Conservation (phyloP, 2,888 invertebrate genomes). For the Monopis laevigella region DNA sequence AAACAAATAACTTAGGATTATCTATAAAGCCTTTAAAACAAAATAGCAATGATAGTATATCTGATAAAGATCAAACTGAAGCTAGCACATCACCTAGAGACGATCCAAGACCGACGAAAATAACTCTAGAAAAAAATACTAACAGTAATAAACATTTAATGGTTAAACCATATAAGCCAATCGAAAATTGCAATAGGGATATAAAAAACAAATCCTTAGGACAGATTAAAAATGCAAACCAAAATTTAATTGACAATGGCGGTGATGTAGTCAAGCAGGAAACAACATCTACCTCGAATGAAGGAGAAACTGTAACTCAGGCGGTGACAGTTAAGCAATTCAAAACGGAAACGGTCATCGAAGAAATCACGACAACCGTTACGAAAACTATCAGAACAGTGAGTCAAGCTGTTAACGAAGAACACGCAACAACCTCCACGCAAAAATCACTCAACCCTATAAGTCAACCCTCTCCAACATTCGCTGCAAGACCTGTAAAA, state of each 20-base stretch:
- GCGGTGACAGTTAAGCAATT: constrained; percentile 51
- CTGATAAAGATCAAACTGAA: not conserved
- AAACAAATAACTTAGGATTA: constrained; percentile 2
- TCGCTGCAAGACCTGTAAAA: too few species aligned
- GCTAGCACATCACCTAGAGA: too few species aligned
- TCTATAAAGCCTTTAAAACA: constrained; percentile 1
- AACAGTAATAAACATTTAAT: constrained; percentile 22
- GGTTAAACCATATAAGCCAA: constrained; percentile 29
- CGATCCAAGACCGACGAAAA: not conserved
- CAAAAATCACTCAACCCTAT: too few species aligned
- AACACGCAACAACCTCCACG: constrained; percentile 26
- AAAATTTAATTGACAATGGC: too few species aligned
- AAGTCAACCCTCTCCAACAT: too few species aligned
- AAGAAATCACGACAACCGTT: constrained; percentile 59
- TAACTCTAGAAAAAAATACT: not conserved
- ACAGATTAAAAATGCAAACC: not conserved
- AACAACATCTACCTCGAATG: not conserved
- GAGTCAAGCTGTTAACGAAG: constrained; percentile 47
- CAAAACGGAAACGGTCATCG: constrained; percentile 51
- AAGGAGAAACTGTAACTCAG: constrained; percentile 9
- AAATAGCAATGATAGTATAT: not conserved
- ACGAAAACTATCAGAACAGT: constrained; percentile 58
- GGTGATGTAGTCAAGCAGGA: constrained; percentile 30
- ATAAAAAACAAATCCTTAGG: not conserved
- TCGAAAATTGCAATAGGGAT: not conserved